These are phyloP conservation scores for Capitulum mitella DNA, from an alignment of 2,888 invertebrate genomes.

Conservation along the genomic window DNA sequence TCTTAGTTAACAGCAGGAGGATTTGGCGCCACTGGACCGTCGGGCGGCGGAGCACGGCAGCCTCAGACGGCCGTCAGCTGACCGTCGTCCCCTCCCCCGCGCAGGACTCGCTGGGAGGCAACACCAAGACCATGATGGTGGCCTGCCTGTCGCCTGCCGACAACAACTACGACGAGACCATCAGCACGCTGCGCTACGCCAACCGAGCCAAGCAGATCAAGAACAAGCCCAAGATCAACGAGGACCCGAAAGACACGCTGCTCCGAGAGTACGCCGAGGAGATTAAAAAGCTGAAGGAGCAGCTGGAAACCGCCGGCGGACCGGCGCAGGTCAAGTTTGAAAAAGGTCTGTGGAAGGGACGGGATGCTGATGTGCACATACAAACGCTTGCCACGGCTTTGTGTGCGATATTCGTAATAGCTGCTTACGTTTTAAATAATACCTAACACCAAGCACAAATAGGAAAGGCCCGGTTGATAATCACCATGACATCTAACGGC, in stretches of 20 bases:
- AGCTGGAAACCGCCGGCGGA: slow-evolving; percentile 43
- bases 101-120: slow-evolving; percentile 74
- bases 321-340: background rate
- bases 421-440: too few species aligned
- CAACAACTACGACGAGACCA: slow-evolving; percentile 72
- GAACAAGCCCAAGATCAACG: slow-evolving; percentile 75
- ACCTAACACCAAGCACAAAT: too few species aligned
- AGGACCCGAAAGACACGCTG: slow-evolving; percentile 84
- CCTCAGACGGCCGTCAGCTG: too few species aligned
- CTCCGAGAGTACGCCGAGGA: slow-evolving; percentile 76
- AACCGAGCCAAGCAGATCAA: slow-evolving; percentile 78
- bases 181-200: slow-evolving; percentile 74
- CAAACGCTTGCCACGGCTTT: too few species aligned
- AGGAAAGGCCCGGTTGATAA: too few species aligned
- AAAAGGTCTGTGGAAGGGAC: background rate
- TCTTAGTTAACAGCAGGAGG: too few species aligned
- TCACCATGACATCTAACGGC: too few species aligned
- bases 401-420: too few species aligned
- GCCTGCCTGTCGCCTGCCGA: slow-evolving; percentile 76
- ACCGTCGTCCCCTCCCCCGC: too few species aligned
- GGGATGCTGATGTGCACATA: too few species aligned
- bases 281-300: slow-evolving; percentile 59
- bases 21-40: too few species aligned
- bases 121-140: slow-evolving; percentile 81
- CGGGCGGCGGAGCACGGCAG: too few species aligned